Base-by-base conservation (phyloP, 2,797 vertebrate species). In the Pachyuromys duprasi region DNA sequence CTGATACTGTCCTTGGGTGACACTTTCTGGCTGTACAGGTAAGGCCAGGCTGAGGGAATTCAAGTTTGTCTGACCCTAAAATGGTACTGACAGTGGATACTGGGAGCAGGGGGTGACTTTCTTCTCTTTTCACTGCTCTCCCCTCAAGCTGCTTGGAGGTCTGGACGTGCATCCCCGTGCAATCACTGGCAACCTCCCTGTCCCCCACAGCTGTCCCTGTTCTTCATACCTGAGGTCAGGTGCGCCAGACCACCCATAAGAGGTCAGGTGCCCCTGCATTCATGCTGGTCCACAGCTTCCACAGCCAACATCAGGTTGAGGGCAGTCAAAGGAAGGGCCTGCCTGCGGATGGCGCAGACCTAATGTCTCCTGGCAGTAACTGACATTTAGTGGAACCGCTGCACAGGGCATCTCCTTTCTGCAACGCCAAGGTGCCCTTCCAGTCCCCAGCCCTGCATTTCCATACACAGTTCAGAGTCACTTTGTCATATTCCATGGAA, bases 271-370 rank as follows among this genome's bases (percentile, higher is more conserved):
- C 22, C 78, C 24, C 5, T 1, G 1, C 17, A 15, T 22, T 49
- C 36, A 3, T 2, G 9, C 11, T 0, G 0, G 67, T 0, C 0
- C 74, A 26, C 5, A 4, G 8, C 7, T 12, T 0, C 0, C 74
- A 31, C 5, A 4, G 8, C 7, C 15, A 14, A 2, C 55, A 8
- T 55, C 33, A 7, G 7, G 15, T 8, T 15, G 69, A 53, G 20
- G 5, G 2, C 0, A 1, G 3, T 22, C 5, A 6, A 11, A 5
- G 39, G 28, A 8, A 12, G 45, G 45, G 49, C 0, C 39, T 49
- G 60, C 2, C 31, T 5, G 3, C 28, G 17, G 2, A 42, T 67
- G 57, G 60, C 4, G 0, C 4, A 22, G 36, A 28, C 49, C 42
- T 1, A 0, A 3, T 8, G 42, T n/a, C 17, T 62, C 5, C 15